Conservation (phyloP, 1,140 invertebrate species). For the Drosophila albomicans region DNA sequence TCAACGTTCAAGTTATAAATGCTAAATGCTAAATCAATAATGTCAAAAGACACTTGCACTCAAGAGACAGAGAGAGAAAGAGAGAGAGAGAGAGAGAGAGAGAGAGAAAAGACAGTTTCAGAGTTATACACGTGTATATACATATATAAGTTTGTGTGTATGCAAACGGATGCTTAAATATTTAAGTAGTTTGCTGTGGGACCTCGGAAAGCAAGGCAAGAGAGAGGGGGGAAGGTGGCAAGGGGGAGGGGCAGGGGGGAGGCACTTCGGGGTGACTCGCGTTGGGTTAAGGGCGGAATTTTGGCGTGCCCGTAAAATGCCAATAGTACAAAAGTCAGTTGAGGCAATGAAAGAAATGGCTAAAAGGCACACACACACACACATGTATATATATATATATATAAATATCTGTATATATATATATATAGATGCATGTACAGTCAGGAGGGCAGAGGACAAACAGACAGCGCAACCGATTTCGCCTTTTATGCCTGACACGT, state of each 20-base stretch:
- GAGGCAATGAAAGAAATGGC: conserved; percentile 49
- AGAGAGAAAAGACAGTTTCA: too few relatives aligned
- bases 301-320: conserved; percentile 46
- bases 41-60: conserved; percentile 32
- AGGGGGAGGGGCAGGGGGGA: not conserved
- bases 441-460: conserved; percentile 3
- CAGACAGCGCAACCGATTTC: conserved; percentile 42
- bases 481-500: conserved; percentile 57
- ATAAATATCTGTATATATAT: conserved; percentile 1
- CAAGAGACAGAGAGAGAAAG: too few relatives aligned
- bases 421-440: not conserved
- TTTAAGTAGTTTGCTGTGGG: conserved; percentile 49
- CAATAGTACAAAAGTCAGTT: conserved; percentile 52
- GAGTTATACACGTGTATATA: conserved; percentile 1
- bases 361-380: conserved; percentile 32
- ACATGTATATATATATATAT: not conserved
- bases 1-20: conserved; percentile 48
- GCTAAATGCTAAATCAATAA: conserved; percentile 62
- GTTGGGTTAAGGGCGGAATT: conserved; percentile 5
- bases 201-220: not conserved
- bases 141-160: not conserved
- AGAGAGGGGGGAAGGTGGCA: not conserved
- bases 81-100: not conserved
- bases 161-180: conserved; percentile 51
- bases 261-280: conserved; percentile 2